Evolutionary conservation across 1,140 invertebrate species (phyloP).

Genomic region (Drosophila orena): DNA sequence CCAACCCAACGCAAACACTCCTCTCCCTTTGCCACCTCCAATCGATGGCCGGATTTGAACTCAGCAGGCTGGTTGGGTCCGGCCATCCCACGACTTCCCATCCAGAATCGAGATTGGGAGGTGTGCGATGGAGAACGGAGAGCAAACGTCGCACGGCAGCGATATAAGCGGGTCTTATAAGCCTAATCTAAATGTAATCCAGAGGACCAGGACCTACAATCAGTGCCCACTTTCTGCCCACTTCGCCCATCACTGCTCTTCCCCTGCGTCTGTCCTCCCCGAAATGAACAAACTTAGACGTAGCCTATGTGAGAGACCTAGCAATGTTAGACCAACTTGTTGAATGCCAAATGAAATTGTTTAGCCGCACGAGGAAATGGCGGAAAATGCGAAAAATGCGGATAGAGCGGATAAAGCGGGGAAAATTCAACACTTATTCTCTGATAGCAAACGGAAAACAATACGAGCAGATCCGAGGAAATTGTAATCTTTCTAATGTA

Average conservation of each 20-base stretch:
- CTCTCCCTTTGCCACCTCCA: constrained; percentile 14
- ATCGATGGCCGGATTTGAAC: constrained; percentile 47
- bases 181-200: constrained; percentile 63
- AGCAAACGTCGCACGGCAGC: constrained; percentile 70
- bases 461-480: constrained; percentile 18
- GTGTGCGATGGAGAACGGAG: constrained; percentile 34
- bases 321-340: constrained; percentile 75
- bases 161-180: constrained; percentile 83
- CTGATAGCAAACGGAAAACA: constrained; percentile 26
- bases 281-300: constrained; percentile 65
- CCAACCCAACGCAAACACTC: constrained; percentile 39
- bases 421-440: constrained; percentile 61
- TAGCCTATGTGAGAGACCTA: constrained; percentile 56
- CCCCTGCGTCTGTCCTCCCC: constrained; percentile 14
- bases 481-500: constrained; percentile 45
- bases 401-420: neutral
- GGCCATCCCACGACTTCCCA: constrained; percentile 1
- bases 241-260: constrained; percentile 45
- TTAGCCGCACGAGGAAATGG: constrained; percentile 12
- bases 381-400: too few species aligned
- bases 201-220: constrained; percentile 15
- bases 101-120: constrained; percentile 21
- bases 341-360: constrained; percentile 78
- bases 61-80: constrained; percentile 76
- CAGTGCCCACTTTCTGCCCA: constrained; percentile 27